Percentiles rank a stretch among this genome's conserved stretches.
Conservation (phyloP, 2,113 vertebrate species). For the Crotalus tigris region DNA sequence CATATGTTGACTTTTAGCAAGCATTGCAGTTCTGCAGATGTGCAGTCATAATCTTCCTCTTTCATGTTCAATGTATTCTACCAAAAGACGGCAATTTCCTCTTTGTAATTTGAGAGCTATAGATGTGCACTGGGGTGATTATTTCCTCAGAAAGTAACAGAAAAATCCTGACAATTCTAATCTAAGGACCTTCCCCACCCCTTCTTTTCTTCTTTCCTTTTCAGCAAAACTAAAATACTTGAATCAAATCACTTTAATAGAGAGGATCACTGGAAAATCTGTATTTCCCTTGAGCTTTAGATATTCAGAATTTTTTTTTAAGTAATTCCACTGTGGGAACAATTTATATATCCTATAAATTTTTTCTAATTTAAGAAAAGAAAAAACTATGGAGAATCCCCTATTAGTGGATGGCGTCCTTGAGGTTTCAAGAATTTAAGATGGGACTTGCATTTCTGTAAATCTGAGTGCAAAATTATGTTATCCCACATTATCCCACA, state of each 20-base stretch:
- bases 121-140: background rate
- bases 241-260: background rate
- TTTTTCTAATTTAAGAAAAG: background rate
- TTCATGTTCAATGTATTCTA: background rate
- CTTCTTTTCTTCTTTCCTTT: background rate
- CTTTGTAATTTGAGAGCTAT: background rate
- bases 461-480: background rate
- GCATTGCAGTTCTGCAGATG: background rate
- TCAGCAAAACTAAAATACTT: background rate
- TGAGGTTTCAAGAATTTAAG: background rate
- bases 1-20: background rate
- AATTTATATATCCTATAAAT: background rate
- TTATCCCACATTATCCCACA: background rate
- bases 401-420: no score
- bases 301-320: background rate
- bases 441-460: background rate
- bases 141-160: background rate
- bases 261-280: background rate
- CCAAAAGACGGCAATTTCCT: background rate
- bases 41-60: background rate
- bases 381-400: background rate
- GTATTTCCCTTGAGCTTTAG: background rate
- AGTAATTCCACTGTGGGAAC: background rate
- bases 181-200: background rate
- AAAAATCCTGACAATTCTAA: background rate